Conservation (phyloP, 2,113 vertebrate species). For the Pontoporia blainvillei region DNA sequence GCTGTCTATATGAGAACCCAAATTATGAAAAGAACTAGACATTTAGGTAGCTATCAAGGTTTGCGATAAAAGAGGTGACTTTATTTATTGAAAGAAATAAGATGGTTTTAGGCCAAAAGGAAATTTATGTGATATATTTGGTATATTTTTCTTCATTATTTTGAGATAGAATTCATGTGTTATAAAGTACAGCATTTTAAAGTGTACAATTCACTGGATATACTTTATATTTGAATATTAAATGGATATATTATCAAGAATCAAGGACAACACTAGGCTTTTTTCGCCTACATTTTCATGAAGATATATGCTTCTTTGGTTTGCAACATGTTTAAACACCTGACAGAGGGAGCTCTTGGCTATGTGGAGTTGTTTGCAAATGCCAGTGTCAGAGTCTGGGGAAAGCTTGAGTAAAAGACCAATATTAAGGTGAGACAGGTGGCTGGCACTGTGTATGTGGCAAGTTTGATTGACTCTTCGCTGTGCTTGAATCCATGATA, state of each 20-base stretch:
- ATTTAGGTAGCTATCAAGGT: neutral
- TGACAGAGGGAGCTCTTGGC: neutral
- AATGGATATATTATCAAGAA: neutral
- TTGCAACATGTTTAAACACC: neutral
- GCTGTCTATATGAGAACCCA: neutral
- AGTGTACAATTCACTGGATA: neutral
- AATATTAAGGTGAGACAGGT: neutral
- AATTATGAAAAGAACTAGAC: neutral
- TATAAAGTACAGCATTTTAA: neutral
- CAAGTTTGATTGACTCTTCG: neutral
- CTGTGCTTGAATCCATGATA: neutral
- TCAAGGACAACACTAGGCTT: neutral
- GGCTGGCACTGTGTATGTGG: neutral
- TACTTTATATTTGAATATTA: neutral
- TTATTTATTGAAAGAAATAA: neutral
- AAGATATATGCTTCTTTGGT: neutral
- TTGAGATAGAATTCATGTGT: neutral
- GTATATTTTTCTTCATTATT: neutral
- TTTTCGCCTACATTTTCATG: neutral
- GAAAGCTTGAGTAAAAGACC: neutral
- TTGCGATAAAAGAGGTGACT: neutral
- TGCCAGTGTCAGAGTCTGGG: neutral
- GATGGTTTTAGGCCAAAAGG: neutral
- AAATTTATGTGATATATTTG: neutral
- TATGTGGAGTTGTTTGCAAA: neutral